Evolutionary conservation across 2,888 invertebrate species (phyloP).

Genomic region (Clanis bilineata): DNA sequence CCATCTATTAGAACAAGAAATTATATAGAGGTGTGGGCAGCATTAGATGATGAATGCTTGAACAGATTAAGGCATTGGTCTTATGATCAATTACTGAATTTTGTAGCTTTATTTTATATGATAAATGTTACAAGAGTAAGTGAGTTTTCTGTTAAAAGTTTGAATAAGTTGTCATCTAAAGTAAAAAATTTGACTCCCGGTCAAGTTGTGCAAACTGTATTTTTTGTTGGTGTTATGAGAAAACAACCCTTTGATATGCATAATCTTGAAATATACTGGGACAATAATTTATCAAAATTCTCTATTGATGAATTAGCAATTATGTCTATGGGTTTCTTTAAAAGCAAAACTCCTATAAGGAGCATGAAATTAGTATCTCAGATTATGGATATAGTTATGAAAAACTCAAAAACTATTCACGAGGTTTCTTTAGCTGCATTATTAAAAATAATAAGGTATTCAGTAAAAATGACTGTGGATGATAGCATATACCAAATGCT

Average conservation of each 20-base stretch:
- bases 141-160: constrained; percentile 78
- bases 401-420: constrained; percentile 77
- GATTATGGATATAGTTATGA: constrained; percentile 77
- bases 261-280: constrained; percentile 84
- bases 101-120: constrained; percentile 85
- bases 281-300: constrained; percentile 77
- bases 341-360: constrained; percentile 85
- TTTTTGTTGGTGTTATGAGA: constrained; percentile 84
- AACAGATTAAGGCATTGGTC: constrained; percentile 72
- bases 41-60: constrained; percentile 85
- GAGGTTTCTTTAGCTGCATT: constrained; percentile 86
- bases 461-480: constrained; percentile 66
- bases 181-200: constrained; percentile 81
- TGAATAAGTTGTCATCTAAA: constrained; percentile 82
- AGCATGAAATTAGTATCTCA: constrained; percentile 69
- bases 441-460: constrained; percentile 85
- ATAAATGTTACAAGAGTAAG: constrained; percentile 78
- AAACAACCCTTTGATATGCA: constrained; percentile 82
- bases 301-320: constrained; percentile 86
- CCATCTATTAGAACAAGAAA: constrained; percentile 79
- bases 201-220: constrained; percentile 86
- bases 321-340: constrained; percentile 89
- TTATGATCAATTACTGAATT: constrained; percentile 77
- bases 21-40: constrained; percentile 85
- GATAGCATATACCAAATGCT: constrained; percentile 76